Conservation (phyloP, 1,140 invertebrate genomes). For the Magallana gigas region DNA sequence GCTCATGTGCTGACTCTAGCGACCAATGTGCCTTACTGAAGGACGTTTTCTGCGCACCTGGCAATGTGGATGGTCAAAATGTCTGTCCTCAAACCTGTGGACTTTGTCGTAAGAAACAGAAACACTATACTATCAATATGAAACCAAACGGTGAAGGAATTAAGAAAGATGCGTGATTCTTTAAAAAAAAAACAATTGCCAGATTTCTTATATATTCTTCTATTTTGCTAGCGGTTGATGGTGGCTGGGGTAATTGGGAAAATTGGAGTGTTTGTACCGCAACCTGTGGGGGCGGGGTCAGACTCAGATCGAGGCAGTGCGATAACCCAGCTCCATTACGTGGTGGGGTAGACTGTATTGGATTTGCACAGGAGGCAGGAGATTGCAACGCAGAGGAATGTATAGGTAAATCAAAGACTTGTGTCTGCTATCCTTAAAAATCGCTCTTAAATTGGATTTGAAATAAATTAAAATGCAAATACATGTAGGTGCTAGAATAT, state of each 20-base stretch:
- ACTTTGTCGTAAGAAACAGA: background rate
- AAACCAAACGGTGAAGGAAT: background rate
- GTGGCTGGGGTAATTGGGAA: slow-evolving; percentile 17
- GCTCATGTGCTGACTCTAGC: background rate
- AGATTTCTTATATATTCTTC: no score
- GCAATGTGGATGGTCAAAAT: background rate
- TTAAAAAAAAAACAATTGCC: no score
- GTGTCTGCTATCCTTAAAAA: no score
- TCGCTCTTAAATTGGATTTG: no score
- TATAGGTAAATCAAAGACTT: background rate
- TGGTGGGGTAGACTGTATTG: slow-evolving; percentile 4
- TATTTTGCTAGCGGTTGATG: slow-evolving; percentile 8
- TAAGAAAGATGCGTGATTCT: no score
- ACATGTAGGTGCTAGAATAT: no score
- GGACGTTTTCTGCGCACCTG: background rate
- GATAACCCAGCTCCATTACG: slow-evolving; percentile 28
- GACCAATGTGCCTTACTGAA: background rate
- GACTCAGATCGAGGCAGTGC: slow-evolving; percentile 15
- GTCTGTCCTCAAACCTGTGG: background rate
- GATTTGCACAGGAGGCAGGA: slow-evolving; percentile 12
- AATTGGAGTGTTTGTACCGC: slow-evolving; percentile 25
- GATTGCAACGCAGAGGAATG: background rate
- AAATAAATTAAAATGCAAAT: no score
- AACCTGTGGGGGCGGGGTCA: slow-evolving; percentile 40
- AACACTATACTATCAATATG: background rate